phyloP scores from a whole-genome alignment of 2,113 vertebrate species.

The Marmota flaviventris region DNA sequence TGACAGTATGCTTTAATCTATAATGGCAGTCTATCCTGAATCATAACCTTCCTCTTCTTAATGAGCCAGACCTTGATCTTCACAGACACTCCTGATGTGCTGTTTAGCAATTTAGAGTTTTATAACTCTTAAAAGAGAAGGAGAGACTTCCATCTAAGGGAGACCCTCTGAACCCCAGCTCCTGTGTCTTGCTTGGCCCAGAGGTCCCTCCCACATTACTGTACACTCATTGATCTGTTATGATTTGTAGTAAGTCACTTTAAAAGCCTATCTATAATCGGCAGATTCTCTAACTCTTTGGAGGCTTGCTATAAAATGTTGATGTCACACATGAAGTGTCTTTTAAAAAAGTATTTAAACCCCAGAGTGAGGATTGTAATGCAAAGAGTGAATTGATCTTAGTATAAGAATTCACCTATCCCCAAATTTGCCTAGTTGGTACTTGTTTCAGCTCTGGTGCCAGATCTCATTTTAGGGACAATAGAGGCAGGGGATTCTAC shows the following conservation, averaged over 20 bases:
- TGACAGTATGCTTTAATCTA: background rate
- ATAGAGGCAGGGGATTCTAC: accelerated
- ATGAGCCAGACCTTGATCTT: conserved; percentile 23
- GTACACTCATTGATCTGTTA: background rate
- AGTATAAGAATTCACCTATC: background rate
- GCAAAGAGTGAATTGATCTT: background rate
- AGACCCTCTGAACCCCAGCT: background rate
- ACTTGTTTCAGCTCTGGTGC: background rate
- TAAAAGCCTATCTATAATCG: background rate
- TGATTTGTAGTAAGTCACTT: background rate
- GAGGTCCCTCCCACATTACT: background rate
- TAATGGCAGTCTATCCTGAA: background rate
- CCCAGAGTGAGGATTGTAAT: background rate
- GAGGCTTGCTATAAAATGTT: background rate
- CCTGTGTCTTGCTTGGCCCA: background rate
- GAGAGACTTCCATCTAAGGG: background rate
- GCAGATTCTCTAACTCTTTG: background rate
- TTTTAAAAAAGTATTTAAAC: background rate
- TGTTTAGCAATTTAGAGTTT: background rate
- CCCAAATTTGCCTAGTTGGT: background rate
- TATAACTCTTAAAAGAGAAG: background rate
- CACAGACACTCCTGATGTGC: background rate
- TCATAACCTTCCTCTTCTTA: conserved; percentile 33
- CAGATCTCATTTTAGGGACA: background rate
- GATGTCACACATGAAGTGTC: background rate